Conservation (phyloP, 2,113 vertebrate genomes). For the Craseonycteris thonglongyai region DNA sequence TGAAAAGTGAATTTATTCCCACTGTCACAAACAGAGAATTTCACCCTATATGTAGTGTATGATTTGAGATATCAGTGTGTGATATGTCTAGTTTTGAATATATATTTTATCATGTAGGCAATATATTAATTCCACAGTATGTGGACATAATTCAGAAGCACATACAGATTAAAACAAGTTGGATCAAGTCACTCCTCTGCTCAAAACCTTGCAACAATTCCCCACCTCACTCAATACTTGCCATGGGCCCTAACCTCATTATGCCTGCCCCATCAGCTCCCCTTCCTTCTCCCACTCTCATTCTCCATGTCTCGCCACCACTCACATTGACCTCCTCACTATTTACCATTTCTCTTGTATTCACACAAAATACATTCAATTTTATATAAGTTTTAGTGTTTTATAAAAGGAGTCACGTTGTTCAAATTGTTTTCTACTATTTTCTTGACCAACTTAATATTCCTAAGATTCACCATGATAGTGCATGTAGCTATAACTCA, state of each 20-base stretch:
- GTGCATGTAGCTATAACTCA: too few species aligned
- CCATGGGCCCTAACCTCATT: fast-evolving
- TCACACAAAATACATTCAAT: neutral
- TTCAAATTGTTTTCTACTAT: neutral
- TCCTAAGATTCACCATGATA: neutral
- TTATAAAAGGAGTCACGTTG: neutral
- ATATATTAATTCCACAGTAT: neutral
- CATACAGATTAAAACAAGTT: neutral
- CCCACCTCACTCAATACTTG: neutral
- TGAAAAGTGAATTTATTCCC: neutral
- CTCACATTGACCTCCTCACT: neutral
- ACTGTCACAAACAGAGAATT: neutral
- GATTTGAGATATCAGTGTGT: neutral
- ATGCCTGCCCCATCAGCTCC: neutral
- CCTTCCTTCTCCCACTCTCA: neutral
- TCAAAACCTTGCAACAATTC: neutral
- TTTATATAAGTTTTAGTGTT: neutral
- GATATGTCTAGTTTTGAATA: neutral
- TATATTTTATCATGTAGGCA: neutral
- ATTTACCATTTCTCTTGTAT: neutral
- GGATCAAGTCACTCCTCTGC: neutral
- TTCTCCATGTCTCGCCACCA: neutral
- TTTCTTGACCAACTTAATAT: neutral
- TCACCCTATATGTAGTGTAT: neutral
- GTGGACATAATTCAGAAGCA: neutral